Conservation (phyloP, 2,113 vertebrate species). For the Eulemur rufifrons region DNA sequence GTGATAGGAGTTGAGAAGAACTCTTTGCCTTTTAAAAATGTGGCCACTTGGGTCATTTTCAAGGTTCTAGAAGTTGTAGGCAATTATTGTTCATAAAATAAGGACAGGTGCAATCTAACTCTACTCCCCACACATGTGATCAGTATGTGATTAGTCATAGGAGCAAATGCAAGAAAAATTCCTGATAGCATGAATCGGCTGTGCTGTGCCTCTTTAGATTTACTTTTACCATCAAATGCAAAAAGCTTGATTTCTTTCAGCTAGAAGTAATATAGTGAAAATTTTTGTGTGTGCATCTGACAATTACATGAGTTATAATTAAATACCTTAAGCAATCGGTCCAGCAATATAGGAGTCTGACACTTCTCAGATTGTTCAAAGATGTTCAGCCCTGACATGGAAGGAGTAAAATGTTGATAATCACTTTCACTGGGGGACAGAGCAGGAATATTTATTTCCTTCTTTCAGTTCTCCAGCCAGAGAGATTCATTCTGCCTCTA, state of each 20-base stretch:
- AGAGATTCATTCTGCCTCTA: slow-evolving; percentile 10
- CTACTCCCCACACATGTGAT: not conserved
- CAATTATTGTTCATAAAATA: not conserved
- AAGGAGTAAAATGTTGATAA: slow-evolving; percentile 76
- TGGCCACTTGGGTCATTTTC: not conserved
- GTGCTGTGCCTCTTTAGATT: not conserved
- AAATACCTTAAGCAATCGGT: slow-evolving; percentile 69
- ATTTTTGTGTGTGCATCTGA: not conserved
- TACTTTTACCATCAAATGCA: not conserved
- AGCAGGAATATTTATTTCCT: not conserved
- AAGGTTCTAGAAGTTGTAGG: not conserved
- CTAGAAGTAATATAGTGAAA: not conserved
- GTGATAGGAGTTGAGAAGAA: not conserved
- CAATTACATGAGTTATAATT: slow-evolving; percentile 69
- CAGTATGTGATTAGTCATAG: not conserved
- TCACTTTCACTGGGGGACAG: slow-evolving; percentile 64
- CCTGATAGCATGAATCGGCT: not conserved
- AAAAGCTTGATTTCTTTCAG: not conserved
- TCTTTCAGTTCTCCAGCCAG: not conserved
- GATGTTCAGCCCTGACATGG: slow-evolving; percentile 67
- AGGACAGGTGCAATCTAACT: not conserved
- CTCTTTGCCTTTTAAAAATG: not conserved
- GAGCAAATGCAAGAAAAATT: not conserved
- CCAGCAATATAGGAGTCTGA: slow-evolving; percentile 75
- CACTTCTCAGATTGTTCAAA: slow-evolving; percentile 69